Base-by-base conservation (phyloP, 2,888 invertebrate species). In the Dryadula phaetusa region DNA sequence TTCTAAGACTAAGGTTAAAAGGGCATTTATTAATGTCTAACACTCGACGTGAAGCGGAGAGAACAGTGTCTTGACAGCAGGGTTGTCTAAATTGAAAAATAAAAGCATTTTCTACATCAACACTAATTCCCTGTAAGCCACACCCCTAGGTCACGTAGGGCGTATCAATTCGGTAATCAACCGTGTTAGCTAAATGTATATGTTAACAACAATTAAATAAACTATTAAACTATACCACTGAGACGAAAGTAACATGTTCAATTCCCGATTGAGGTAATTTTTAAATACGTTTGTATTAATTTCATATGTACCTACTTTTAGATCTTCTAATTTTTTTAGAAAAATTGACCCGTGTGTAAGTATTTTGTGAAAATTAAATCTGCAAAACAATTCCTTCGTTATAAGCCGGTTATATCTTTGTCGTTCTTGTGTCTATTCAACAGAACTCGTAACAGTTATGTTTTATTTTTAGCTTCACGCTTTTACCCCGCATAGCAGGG, bases 121-220 rank as follows among this genome's bases (percentile, higher is more conserved):
- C 10, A n/a, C 8, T 52, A 58, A n/a, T 25, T 58, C 52, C 12
- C 20, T 8, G 25, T 28, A 7, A 70, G 76, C 70, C 75, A 52
- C 75, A 73, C 78, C 79, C 78, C 72, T 49, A 62, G 69, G 67
- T 69, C 72, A 72, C 49, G 67, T 34, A 22, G 49, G 64, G 58
- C 67, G 66, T 66, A 66, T 72, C 73, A 72, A 64, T 67, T 72
- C 58, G 66, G 66, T 47, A 25, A 49, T 66, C 66, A 62, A 53
- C 66, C 22, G 62, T 46, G 46, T 49, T 37, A 52, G 34, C 56
- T 58, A 62, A 60, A 60, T 28, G 53, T 63, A 64, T 7, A 20
- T 18, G 28, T 28, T 28, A 42, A 42, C n/a, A 40, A 25, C 7
- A 32, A 52, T 32, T 52, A 52, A 52, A 32, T 4, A 28, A 52